Base-by-base conservation (phyloP, 30 jellyfish, hydroid and myxozoan genomes). In the Aurelia aurita complex sp. Pacific region DNA sequence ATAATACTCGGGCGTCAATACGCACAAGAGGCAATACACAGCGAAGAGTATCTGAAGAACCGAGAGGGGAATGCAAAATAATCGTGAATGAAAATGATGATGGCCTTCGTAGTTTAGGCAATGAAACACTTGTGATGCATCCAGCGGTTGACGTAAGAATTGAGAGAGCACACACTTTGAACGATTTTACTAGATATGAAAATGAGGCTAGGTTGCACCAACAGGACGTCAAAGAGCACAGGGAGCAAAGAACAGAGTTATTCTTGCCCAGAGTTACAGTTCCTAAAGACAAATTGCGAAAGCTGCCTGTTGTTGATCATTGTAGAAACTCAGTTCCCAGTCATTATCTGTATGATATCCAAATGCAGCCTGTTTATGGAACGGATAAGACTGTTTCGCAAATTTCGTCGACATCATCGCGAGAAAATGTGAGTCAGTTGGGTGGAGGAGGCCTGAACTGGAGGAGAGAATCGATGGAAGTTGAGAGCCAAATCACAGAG, bases 341-440 rank as follows among this genome's bases (percentile, higher is more conserved):
- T 51, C 86, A 54, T 63, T 63, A 73, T 23, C 78, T 88, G 6
- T 60, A 55, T 46, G 86, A 71, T 35, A 76, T 88, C 64, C 88
- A 73, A 75, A 88, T 88, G 96, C 87, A 88, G 91, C 96, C 96
- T 10, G 23, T 88, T 17, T 65, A 67, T 42, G 85, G 88, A 4
- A 46, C 79, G 5, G 96, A 77, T 14, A 53, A 61, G 43, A 85
- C 81, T 3, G 34, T 70, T 12, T 85, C 94, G 2, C 42, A 40
- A 33, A 60, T 23, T 2, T 63, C 82, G 2, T 9, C 54, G 5
- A n/a, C 85, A 38, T 74, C 72, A 35, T 5, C 38, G 14, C 60
- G 29, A 18, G 77, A 69, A 46, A 55, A 71, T 79, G 36, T n/a
- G 67, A 50, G 53, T 69, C 83, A 35, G 1, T 46, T 46, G 57